Evolutionary conservation across 2,797 vertebrate genomes (phyloP).

Genomic region (Hippocampus kuda): DNA sequence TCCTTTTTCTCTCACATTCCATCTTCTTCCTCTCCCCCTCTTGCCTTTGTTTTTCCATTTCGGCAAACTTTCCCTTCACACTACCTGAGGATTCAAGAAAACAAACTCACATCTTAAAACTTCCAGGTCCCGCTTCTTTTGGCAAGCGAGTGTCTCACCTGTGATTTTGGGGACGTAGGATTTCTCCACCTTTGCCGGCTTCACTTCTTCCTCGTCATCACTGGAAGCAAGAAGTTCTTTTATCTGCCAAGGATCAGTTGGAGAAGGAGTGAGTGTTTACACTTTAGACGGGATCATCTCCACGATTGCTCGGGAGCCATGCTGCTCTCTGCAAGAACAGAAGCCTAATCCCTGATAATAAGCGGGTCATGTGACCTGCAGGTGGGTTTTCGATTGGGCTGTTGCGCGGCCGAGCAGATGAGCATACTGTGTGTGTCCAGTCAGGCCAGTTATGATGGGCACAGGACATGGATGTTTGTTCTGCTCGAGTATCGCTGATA

Average conservation of each 20-base stretch:
- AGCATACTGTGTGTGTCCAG: constrained; percentile 19
- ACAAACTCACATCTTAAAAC: constrained; percentile 12
- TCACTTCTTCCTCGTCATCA: constrained; percentile 87
- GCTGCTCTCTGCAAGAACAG: constrained; percentile 59
- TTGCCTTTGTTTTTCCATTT: constrained; percentile 96
- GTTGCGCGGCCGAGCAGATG: constrained; percentile 47
- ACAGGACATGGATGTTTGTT: constrained; percentile 25
- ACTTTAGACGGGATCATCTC: constrained; percentile 70
- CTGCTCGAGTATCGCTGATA: constrained; percentile 40
- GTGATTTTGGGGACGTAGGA: constrained; percentile 96
- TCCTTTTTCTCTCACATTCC: constrained; percentile 83
- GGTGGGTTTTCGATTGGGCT: constrained; percentile 55
- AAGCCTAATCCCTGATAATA: constrained; percentile 65
- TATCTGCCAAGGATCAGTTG: constrained; percentile 72
- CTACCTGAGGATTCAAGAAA: constrained; percentile 70
- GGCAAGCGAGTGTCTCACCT: constrained; percentile 67
- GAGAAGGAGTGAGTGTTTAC: constrained; percentile 48
- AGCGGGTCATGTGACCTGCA: constrained; percentile 51
- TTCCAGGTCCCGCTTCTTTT: constrained; percentile 11
- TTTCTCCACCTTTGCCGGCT: constrained; percentile 79
- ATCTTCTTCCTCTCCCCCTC: constrained; percentile 84
- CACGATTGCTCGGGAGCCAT: constrained; percentile 59
- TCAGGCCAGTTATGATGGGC: constrained; percentile 22
- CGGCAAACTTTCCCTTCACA: constrained; percentile 95
- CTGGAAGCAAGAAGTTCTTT: constrained; percentile 91